Evolutionary conservation across 2,888 invertebrate species (phyloP).

Genomic region (Mimachlamys varia): DNA sequence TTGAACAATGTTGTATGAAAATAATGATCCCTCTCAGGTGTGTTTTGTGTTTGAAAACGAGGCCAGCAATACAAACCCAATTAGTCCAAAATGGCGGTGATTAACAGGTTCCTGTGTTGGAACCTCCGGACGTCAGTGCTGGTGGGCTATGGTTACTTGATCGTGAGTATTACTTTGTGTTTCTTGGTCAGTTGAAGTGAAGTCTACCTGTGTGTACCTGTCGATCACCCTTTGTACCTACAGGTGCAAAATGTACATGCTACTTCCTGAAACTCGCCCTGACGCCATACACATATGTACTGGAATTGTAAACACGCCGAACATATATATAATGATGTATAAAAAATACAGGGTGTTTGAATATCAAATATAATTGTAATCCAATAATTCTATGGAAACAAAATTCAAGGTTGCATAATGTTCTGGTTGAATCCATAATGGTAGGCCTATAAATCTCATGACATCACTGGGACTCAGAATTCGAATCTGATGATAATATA

Average conservation of each 20-base stretch:
- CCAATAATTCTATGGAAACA: too few relatives aligned
- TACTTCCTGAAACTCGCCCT: slow-evolving; percentile 34
- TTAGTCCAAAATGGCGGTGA: slow-evolving; percentile 71
- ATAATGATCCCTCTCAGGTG: slow-evolving; percentile 45
- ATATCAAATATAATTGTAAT: too few relatives aligned
- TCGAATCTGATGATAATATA: too few relatives aligned
- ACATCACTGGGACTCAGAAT: too few relatives aligned
- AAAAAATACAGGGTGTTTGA: too few relatives aligned
- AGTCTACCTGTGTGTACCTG: not conserved
- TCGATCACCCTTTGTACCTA: not conserved
- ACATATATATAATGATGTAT: too few relatives aligned
- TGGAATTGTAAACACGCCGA: not conserved
- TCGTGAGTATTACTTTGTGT: slow-evolving; percentile 59
- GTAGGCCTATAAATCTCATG: too few relatives aligned
- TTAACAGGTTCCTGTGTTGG: slow-evolving; percentile 73
- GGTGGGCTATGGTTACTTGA: slow-evolving; percentile 63
- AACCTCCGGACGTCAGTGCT: slow-evolving; percentile 70
- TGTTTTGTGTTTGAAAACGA: slow-evolving; percentile 39
- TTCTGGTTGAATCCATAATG: too few relatives aligned
- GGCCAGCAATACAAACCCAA: slow-evolving; percentile 45
- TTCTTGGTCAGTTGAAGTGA: not conserved
- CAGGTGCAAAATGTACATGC: not conserved
- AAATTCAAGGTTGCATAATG: too few relatives aligned
- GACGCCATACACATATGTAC: not conserved
- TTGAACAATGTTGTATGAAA: too few relatives aligned